Conservation (phyloP, 2,797 vertebrate genomes). For the Aselliscus stoliczkanus region DNA sequence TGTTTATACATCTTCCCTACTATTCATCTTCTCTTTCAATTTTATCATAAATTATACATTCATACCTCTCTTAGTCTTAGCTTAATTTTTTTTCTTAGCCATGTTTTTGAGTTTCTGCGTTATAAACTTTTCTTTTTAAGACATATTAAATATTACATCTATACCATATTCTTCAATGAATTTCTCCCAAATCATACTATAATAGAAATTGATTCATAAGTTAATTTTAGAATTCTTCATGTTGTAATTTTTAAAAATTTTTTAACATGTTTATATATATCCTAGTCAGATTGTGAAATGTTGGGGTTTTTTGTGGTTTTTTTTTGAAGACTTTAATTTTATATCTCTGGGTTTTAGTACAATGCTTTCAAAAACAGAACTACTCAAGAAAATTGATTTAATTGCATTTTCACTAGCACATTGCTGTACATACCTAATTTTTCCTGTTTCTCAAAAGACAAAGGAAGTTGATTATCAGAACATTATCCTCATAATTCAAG, state of each 20-base stretch:
- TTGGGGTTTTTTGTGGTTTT: background rate
- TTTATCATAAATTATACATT: background rate
- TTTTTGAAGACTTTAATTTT: background rate
- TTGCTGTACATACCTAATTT: background rate
- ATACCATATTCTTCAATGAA: background rate
- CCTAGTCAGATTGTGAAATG: background rate
- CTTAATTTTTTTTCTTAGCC: background rate
- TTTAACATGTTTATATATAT: background rate
- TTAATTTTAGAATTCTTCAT: background rate
- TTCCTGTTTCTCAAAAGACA: background rate
- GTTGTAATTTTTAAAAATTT: background rate
- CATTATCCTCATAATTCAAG: background rate
- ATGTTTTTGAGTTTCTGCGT: background rate
- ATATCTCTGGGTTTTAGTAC: background rate
- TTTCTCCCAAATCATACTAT: background rate
- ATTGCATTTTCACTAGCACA: background rate
- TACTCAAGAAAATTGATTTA: background rate
- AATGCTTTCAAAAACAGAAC: background rate
- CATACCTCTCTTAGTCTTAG: background rate
- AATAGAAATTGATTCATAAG: background rate
- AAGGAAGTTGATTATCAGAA: background rate
- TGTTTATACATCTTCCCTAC: background rate
- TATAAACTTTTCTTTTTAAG: background rate
- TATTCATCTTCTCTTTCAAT: background rate
- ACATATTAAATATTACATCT: background rate